Conservation (phyloP, 2,113 vertebrate species). For the Falco punctatus region DNA sequence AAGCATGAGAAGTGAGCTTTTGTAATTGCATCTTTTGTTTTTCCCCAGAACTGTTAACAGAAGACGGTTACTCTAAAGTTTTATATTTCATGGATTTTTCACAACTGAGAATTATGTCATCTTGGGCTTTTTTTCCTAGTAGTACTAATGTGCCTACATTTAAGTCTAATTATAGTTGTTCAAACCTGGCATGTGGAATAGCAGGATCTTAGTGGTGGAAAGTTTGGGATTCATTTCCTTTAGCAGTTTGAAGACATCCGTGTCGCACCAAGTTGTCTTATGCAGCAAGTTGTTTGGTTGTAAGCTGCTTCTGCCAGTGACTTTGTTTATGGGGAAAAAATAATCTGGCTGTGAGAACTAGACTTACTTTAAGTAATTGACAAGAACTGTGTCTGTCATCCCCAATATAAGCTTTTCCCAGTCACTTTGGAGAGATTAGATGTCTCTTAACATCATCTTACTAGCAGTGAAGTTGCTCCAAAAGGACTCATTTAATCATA, state of each 20-base stretch:
- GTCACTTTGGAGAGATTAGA: slow-evolving; percentile 66
- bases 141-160: neutral
- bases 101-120: neutral
- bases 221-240: slow-evolving; percentile 2
- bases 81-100: neutral
- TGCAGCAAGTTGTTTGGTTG: neutral
- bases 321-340: slow-evolving; percentile 52
- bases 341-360: slow-evolving; percentile 54
- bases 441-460: slow-evolving; percentile 63
- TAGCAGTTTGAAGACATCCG: neutral
- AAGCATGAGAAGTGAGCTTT: neutral
- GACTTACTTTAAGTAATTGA: slow-evolving; percentile 52
- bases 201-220: neutral
- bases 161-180: slow-evolving; percentile 22
- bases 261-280: neutral
- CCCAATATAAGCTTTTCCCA: slow-evolving; percentile 52
- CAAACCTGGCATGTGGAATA: slow-evolving; percentile 7
- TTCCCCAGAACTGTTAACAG: neutral
- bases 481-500: slow-evolving; percentile 59
- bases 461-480: slow-evolving; percentile 43
- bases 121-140: neutral
- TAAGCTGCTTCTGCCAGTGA: slow-evolving; percentile 39
- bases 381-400: slow-evolving; percentile 47
- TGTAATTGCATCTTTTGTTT: neutral
- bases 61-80: neutral